phyloP scores from a whole-genome alignment of 2,797 vertebrate species.

The Pitangus sulphuratus region DNA sequence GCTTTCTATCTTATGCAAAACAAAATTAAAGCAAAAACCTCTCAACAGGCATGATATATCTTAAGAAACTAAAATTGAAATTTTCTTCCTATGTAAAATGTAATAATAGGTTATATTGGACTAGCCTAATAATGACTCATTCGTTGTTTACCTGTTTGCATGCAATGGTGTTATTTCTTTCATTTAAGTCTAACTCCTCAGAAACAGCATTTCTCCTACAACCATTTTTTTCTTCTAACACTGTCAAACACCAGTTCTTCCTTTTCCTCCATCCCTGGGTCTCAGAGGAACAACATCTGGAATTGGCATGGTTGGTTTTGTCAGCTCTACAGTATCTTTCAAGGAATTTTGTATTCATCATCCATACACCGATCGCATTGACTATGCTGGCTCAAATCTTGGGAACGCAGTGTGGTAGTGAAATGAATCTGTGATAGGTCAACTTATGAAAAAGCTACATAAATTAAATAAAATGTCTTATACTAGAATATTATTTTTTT shows the following conservation, averaged over 20 bases:
- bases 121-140: background rate
- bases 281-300: background rate
- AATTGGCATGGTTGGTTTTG: background rate
- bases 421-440: background rate
- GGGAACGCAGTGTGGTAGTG: background rate
- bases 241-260: background rate
- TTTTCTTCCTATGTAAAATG: background rate
- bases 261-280: background rate
- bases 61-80: background rate
- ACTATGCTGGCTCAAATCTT: background rate
- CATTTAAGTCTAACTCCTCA: background rate
- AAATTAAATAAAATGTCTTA: background rate
- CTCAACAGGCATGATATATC: background rate
- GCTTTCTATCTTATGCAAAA: background rate
- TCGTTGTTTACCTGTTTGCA: background rate
- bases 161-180: background rate
- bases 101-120: background rate
- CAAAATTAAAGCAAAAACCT: background rate
- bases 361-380: background rate
- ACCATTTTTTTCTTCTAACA: background rate
- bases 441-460: background rate
- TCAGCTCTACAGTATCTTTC: background rate
- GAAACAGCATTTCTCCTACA: background rate
- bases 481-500: background rate
- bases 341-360: background rate